Conservation (phyloP, 2,797 vertebrate genomes). For the Enteromius afrohamiltoni region DNA sequence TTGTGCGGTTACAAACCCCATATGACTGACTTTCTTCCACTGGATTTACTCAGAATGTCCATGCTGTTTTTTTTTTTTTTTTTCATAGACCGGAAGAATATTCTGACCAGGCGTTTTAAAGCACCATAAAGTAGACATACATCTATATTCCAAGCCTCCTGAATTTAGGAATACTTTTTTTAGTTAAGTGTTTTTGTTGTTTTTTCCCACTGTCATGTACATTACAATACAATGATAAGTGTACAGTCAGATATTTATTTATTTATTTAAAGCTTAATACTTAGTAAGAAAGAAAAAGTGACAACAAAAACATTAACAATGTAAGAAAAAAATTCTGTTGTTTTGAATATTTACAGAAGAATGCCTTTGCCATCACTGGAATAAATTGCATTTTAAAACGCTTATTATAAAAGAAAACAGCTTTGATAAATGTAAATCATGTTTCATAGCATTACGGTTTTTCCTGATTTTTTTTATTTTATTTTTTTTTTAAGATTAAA, state of each 20-base stretch:
- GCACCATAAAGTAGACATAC: neutral
- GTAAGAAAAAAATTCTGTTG: neutral
- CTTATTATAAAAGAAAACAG: neutral
- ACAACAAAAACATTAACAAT: neutral
- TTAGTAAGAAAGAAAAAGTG: neutral
- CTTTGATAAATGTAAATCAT: neutral
- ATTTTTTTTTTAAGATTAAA: neutral
- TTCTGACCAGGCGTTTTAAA: neutral
- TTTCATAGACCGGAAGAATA: neutral
- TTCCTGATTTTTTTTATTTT: too few relatives aligned
- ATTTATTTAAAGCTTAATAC: neutral
- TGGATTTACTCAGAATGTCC: neutral
- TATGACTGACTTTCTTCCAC: neutral
- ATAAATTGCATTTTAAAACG: neutral
- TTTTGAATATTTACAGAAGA: neutral
- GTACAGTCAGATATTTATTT: neutral
- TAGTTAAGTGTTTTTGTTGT: neutral
- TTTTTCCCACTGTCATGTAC: neutral
- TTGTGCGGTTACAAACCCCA: neutral
- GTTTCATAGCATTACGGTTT: neutral
- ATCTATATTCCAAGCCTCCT: neutral
- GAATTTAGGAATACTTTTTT: neutral
- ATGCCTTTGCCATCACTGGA: neutral
- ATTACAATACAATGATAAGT: neutral
- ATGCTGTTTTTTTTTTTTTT: constrained; percentile 1